Evolutionary conservation across 2,888 invertebrate species (phyloP).

Genomic region (Caradrina kadenii): DNA sequence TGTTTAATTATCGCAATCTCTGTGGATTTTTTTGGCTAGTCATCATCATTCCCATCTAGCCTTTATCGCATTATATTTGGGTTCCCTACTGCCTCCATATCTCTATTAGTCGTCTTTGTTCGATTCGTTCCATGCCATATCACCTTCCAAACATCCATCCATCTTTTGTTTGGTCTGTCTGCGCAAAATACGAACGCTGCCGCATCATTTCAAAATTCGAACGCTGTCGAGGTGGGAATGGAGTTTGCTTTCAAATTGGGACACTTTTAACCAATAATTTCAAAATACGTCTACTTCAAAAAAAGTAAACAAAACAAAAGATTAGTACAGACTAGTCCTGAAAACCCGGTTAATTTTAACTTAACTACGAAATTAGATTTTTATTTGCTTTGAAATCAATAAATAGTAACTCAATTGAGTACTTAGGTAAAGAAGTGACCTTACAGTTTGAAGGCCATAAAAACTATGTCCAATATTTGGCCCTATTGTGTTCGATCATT

Average conservation of each 20-base stretch:
- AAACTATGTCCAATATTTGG: not conserved
- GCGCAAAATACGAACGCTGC: not conserved
- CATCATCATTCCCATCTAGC: not conserved
- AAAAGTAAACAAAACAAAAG: too few relatives aligned
- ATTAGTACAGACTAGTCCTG: too few relatives aligned
- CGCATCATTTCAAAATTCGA: not conserved
- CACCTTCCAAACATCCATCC: not conserved
- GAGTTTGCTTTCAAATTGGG: too few relatives aligned
- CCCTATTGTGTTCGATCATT: not conserved
- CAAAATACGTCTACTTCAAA: too few relatives aligned
- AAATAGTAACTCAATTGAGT: too few relatives aligned
- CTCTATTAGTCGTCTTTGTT: not conserved
- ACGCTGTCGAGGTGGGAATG: not conserved
- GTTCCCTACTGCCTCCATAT: not conserved
- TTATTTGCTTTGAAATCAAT: too few relatives aligned
- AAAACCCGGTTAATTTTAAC: too few relatives aligned
- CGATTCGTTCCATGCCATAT: not conserved
- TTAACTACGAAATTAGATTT: too few relatives aligned
- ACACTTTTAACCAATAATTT: too few relatives aligned
- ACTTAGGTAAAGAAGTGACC: not conserved
- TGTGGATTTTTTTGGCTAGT: not conserved
- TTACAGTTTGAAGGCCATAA: not conserved
- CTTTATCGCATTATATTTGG: not conserved
- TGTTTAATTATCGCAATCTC: conserved; percentile 17
- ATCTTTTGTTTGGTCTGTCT: not conserved